Evolutionary conservation across 64 coral and sea anemone genomes (phyloP).

Genomic region (Actinia equina): DNA sequence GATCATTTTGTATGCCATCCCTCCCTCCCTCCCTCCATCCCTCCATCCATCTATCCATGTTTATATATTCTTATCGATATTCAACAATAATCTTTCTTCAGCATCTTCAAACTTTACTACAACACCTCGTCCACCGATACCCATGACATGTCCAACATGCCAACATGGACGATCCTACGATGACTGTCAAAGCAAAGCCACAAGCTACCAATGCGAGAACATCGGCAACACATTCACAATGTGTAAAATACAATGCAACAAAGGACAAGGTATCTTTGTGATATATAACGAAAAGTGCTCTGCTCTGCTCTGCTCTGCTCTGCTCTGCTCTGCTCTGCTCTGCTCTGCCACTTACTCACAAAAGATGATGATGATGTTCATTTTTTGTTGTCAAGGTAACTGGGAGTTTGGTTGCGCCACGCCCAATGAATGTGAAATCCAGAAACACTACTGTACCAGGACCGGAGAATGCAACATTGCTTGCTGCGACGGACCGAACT

Average conservation of each 20-base stretch:
- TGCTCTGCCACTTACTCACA: no score
- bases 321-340: no score
- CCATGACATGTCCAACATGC: conserved; percentile 7
- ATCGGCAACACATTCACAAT: not conserved
- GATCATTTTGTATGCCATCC: no score
- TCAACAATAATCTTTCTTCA: not conserved
- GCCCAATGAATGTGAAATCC: not conserved
- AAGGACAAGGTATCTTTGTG: not conserved
- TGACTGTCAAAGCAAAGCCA: not conserved
- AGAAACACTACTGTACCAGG: not conserved
- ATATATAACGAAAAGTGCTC: no score
- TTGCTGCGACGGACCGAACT: not conserved
- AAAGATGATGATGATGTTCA: no score
- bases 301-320: not conserved
- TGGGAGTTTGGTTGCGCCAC: conserved; percentile 11
- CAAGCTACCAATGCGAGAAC: not conserved
- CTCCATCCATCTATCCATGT: not conserved
- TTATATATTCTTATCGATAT: no score
- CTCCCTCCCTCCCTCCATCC: not conserved
- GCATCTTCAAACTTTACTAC: not conserved
- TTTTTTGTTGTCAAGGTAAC: not conserved
- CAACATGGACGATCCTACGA: not conserved
- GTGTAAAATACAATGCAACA: conserved; percentile 11
- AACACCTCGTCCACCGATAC: not conserved
- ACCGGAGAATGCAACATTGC: not conserved